A percentile compares a stretch with the other conserved stretches of the same genome.
These are phyloP conservation scores for Luehdorfia chinensis DNA, from an alignment of 1,140 invertebrate species.

Conservation along the genomic window DNA sequence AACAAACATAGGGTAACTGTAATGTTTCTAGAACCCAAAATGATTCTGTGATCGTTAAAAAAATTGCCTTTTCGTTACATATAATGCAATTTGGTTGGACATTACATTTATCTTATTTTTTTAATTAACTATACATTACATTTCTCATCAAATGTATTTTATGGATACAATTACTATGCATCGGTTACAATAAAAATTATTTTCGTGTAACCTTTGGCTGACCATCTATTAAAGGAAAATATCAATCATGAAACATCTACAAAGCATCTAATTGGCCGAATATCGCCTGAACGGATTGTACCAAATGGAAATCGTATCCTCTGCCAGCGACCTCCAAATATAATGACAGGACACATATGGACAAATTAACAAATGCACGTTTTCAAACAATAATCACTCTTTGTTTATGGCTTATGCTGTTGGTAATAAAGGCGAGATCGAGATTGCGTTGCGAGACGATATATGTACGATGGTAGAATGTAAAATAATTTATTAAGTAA, in stretches of 20 bases:
- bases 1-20: too few species aligned
- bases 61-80: too few species aligned
- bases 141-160: too few species aligned
- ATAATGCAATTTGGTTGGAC: too few species aligned
- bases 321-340: constrained; percentile 48
- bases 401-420: neutral
- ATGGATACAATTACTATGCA: too few species aligned
- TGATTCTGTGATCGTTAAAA: too few species aligned
- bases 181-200: too few species aligned
- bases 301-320: constrained; percentile 64
- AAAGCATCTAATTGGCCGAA: constrained; percentile 31
- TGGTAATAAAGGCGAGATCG: neutral
- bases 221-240: constrained; percentile 11
- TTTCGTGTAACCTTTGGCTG: too few species aligned
- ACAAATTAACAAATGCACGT: constrained; percentile 7
- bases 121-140: too few species aligned
- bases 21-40: too few species aligned
- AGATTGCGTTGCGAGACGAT: neutral
- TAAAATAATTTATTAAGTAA: constrained; percentile 49
- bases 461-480: constrained; percentile 17
- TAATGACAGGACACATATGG: constrained; percentile 58
- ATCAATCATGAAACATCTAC: constrained; percentile 23
- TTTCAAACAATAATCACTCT: neutral
- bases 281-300: constrained; percentile 32
- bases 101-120: too few species aligned